These are phyloP conservation scores for Donacobius atricapilla DNA, from an alignment of 2,113 vertebrate species.

Conservation along the genomic window DNA sequence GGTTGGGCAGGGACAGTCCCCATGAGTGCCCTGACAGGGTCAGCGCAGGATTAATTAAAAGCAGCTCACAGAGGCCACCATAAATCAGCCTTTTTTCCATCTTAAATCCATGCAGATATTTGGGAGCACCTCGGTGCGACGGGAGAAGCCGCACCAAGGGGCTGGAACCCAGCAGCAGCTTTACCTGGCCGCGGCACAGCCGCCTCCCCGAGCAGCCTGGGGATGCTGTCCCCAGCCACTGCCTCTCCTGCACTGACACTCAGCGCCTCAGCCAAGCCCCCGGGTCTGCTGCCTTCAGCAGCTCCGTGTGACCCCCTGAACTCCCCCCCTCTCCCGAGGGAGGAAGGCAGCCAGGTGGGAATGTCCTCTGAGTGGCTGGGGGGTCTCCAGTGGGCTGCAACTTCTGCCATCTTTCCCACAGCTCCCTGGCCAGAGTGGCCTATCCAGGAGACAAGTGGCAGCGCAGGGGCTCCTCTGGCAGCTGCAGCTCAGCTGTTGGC, in stretches of 20 bases:
- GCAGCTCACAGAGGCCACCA: background rate
- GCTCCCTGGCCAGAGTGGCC: background rate
- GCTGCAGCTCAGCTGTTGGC: background rate
- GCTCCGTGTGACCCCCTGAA: background rate
- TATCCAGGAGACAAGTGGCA: background rate
- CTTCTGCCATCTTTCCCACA: background rate
- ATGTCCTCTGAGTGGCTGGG: accelerated
- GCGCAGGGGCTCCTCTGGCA: background rate
- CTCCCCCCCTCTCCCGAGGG: background rate
- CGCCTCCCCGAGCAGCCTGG: background rate
- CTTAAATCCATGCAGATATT: accelerated
- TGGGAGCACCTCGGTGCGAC: background rate
- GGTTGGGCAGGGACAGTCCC: background rate
- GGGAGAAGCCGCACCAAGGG: background rate
- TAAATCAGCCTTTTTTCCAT: background rate
- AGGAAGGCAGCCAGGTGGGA: accelerated
- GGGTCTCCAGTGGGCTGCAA: background rate
- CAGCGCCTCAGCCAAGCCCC: background rate
- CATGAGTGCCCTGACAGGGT: accelerated
- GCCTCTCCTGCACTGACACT: background rate
- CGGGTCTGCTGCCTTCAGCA: background rate
- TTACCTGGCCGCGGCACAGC: background rate
- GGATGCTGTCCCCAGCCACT: background rate
- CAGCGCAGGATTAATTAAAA: background rate
- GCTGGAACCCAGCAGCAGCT: background rate